Evolutionary conservation across 2,113 vertebrate species (phyloP).

Genomic region (Odobenus rosmarus): DNA sequence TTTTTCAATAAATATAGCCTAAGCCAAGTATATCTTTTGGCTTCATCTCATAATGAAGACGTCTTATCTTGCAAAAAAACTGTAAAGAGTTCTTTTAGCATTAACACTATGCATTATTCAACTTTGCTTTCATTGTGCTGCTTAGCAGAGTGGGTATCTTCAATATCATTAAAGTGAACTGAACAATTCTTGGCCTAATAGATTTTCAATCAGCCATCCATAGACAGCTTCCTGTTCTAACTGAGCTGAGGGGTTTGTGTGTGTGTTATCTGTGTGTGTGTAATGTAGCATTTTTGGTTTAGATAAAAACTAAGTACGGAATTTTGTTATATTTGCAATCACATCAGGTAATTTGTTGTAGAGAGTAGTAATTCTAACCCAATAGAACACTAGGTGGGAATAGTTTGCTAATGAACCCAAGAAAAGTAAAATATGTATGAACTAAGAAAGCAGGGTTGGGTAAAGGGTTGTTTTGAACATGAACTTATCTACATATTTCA

Average conservation of each 20-base stretch:
- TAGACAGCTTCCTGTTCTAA: background rate
- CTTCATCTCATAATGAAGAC: constrained; percentile 5
- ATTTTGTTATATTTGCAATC: background rate
- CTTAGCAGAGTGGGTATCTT: background rate
- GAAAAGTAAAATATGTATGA: background rate
- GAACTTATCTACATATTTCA: background rate
- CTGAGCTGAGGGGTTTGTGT: background rate
- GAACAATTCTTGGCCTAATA: background rate
- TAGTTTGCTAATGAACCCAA: background rate
- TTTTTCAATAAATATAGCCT: background rate
- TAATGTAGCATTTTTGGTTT: background rate
- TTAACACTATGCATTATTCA: background rate
- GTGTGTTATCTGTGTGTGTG: background rate
- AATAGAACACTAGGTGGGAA: background rate
- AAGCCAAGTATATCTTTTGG: background rate
- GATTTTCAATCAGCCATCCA: background rate
- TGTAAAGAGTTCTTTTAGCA: constrained; percentile 6
- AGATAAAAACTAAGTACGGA: background rate
- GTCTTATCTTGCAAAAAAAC: background rate
- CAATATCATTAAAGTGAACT: background rate
- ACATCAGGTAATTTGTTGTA: background rate
- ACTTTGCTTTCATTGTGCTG: background rate
- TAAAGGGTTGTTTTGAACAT: background rate
- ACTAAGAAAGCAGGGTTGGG: background rate
- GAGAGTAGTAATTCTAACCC: background rate